phyloP scores from a whole-genome alignment of 1,140 invertebrate species.

The Whitmania pigra region DNA sequence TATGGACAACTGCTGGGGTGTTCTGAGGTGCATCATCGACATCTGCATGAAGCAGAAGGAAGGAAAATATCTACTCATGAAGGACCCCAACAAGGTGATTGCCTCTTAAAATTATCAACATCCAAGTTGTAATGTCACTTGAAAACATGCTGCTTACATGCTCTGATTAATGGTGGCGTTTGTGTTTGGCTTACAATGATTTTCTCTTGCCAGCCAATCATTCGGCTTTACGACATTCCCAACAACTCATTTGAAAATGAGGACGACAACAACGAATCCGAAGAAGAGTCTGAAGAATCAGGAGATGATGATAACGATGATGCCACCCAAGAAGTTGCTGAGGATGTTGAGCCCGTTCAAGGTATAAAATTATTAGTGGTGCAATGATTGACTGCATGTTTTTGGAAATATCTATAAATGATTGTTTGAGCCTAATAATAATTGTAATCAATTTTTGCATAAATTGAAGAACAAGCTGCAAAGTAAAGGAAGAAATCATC shows the following conservation, averaged over 20 bases:
- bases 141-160: no score
- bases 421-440: no score
- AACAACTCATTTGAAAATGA: slow-evolving; percentile 97
- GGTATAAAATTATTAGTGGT: no score
- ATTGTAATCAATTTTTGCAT: no score
- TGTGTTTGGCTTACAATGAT: background rate
- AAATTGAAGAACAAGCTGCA: no score
- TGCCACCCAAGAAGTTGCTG: slow-evolving; percentile 31
- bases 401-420: background rate
- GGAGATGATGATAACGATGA: slow-evolving; percentile 33
- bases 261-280: slow-evolving; percentile 52
- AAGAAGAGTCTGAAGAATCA: slow-evolving; percentile 44
- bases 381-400: background rate
- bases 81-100: slow-evolving; percentile 82
- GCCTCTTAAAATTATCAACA: no score
- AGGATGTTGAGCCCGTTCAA: slow-evolving; percentile 12
- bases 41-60: slow-evolving; percentile 94
- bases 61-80: slow-evolving; percentile 93
- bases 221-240: slow-evolving; percentile 89
- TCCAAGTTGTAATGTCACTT: no score
- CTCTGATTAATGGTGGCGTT: background rate
- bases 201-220: slow-evolving; percentile 55
- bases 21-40: slow-evolving; percentile 93
- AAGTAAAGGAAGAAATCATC: no score
- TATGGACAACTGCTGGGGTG: slow-evolving; percentile 99